These are phyloP conservation scores for Papilio glaucus DNA, from an alignment of 1,140 invertebrate genomes.

Conservation along the genomic window DNA sequence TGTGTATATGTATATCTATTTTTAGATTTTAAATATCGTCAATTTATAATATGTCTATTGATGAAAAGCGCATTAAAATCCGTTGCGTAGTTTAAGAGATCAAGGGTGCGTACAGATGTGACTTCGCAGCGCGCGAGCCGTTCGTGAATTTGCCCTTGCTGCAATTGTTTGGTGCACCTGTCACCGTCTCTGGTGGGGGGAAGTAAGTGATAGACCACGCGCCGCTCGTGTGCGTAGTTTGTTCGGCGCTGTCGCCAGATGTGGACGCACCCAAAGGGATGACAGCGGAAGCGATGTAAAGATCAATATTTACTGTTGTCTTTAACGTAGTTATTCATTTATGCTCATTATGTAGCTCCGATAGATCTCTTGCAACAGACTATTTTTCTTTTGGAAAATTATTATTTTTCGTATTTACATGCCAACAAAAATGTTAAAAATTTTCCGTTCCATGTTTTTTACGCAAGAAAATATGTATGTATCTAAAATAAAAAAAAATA, in stretches of 20 bases:
- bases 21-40: too few relatives aligned
- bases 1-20: too few relatives aligned
- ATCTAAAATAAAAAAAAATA: slow-evolving; percentile 10
- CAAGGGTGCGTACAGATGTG: too few relatives aligned
- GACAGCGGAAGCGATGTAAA: background rate
- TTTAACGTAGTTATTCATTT: background rate
- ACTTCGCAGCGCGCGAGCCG: too few relatives aligned
- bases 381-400: background rate
- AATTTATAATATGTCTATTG: too few relatives aligned
- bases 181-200: too few relatives aligned
- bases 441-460: background rate
- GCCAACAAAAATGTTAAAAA: slow-evolving; percentile 11
- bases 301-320: background rate
- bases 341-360: background rate
- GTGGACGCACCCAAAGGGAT: background rate
- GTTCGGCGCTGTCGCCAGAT: background rate
- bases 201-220: too few relatives aligned
- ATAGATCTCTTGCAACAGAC: background rate
- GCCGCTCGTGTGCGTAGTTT: background rate
- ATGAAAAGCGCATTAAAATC: too few relatives aligned
- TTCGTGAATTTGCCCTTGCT: too few relatives aligned
- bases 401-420: slow-evolving; percentile 16
- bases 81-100: too few relatives aligned
- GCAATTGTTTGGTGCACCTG: too few relatives aligned
- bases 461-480: background rate